Evolutionary conservation across 37 sponge, comb jelly and placozoan species (phyloP).

Genomic region (Ephydatia muelleri): DNA sequence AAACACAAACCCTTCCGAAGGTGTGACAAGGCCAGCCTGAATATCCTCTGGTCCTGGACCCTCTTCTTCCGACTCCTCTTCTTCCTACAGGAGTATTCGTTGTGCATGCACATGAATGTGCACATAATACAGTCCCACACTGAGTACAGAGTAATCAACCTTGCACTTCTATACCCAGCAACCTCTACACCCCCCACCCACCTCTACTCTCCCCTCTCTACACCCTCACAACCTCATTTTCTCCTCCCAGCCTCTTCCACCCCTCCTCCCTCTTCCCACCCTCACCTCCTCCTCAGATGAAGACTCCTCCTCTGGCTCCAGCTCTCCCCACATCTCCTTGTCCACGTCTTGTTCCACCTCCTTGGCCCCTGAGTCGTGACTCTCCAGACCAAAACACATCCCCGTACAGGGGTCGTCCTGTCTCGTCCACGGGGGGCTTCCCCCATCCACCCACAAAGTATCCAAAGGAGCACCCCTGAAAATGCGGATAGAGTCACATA

Average conservation of each 20-base stretch:
- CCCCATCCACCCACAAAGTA: constrained; percentile 99
- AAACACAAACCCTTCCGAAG: constrained; percentile 91
- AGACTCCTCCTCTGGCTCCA: constrained; percentile 88
- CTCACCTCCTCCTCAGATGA: constrained; percentile 77
- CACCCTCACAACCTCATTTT: no score
- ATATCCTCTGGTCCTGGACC: constrained; percentile 69
- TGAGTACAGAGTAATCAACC: no score
- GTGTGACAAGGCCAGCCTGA: constrained; percentile 80
- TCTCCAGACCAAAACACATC: constrained; percentile 96
- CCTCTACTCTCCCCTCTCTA: no score
- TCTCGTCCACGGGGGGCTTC: constrained; percentile 98
- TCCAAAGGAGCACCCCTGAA: constrained; percentile 87
- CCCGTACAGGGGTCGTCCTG: constrained; percentile 97
- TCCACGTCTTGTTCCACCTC: constrained; percentile 74
- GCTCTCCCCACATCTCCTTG: constrained; percentile 89
- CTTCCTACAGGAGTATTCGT: constrained; percentile 13
- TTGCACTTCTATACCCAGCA: no score
- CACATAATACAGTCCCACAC: no score
- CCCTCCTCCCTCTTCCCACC: not conserved
- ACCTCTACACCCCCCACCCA: no score
- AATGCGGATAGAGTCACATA: no score
- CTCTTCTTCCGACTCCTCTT: constrained; percentile 62
- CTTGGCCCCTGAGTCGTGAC: constrained; percentile 37
- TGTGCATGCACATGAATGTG: not conserved
- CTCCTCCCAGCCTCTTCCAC: no score